A percentile compares a stretch with the other conserved stretches of the same genome.
These are phyloP conservation scores for Menidia menidia DNA, from an alignment of 2,797 vertebrate genomes.

Conservation along the genomic window DNA sequence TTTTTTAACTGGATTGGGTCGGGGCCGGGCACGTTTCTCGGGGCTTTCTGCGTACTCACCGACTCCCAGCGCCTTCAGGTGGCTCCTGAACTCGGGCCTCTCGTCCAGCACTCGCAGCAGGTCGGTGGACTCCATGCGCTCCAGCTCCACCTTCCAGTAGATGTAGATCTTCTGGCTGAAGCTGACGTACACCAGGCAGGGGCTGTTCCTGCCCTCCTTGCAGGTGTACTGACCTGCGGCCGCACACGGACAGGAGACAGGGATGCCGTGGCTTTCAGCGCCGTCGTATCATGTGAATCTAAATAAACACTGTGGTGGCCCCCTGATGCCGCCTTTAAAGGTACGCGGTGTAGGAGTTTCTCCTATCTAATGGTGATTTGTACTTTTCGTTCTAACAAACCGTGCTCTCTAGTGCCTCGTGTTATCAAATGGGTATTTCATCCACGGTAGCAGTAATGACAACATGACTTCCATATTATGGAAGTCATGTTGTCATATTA, in stretches of 20 bases:
- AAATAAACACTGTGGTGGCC: constrained; percentile 31
- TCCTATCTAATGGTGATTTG: too few species aligned
- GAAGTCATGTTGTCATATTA: too few species aligned
- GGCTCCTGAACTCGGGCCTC: constrained; percentile 82
- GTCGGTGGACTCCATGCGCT: constrained; percentile 96
- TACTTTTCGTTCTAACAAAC: too few species aligned
- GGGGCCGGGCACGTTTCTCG: neutral
- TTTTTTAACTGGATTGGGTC: neutral
- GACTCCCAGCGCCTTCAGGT: constrained; percentile 84
- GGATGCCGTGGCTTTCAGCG: neutral
- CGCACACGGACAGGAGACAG: neutral
- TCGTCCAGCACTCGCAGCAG: constrained; percentile 89
- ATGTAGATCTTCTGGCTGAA: constrained; percentile 97
- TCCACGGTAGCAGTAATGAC: too few species aligned
- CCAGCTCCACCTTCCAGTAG: constrained; percentile 95
- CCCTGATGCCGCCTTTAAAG: constrained; percentile 13
- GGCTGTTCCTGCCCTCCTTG: constrained; percentile 92
- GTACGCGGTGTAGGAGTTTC: too few species aligned
- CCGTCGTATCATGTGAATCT: constrained; percentile 24
- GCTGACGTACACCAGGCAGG: constrained; percentile 95
- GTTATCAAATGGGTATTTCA: too few species aligned
- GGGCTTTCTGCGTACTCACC: constrained; percentile 81
- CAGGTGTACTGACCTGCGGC: constrained; percentile 92
- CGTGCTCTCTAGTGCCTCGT: too few species aligned
- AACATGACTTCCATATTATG: too few species aligned